Base-by-base conservation (phyloP, 2,113 vertebrate genomes). In the Macrotis lagotis region DNA sequence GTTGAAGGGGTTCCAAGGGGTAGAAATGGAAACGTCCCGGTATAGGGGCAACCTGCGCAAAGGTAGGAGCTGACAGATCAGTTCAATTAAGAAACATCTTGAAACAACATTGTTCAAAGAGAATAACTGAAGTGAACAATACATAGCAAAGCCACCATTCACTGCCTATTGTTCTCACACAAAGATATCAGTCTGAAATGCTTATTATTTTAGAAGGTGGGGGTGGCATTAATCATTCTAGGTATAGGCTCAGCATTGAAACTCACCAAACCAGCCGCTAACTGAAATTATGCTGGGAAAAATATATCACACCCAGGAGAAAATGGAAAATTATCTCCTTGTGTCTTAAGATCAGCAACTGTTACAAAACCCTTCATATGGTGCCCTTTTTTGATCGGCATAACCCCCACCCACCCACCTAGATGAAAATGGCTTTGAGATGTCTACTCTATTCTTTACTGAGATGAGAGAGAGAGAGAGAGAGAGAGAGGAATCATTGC, bases 71-170 rank as follows among this genome's bases (percentile, higher is more conserved):
- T 83, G 66, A 83, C 66, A 83, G 66, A 83, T 83, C 16, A 90
- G 96, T 97, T 96, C 98, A 96, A 93, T 94, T 98, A 94, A 98
- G 94, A 97, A 98, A 91, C 97, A 98, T 98, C 96, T 98, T 98
- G 91, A 99, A 98, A 90, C 98, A 98, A 97, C 26, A 98, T 93
- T 99, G 98, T 50, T 52, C 95, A 96, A 94, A 96, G 90, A 92
- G 14, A 96, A 97, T 74, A 96, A 48, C 0, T 9, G 44, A 92
- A 96, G 66, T 92, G 88, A 95, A 95, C 12, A 0, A 50, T 22
- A 1, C 9, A 0, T 1, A 53, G 25, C 52, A 92, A 95, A 92
- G 95, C 10, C 9, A 91, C 7, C 16, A 55, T 5, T 83, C 1
- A 51, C 47, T 48, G 3, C 26, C 25, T 24, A 19, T 47, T 47